Evolutionary conservation across 2,797 vertebrate genomes (phyloP), one percentile per base, ranked within the genome.

Genomic region (Siniperca obscura): DNA sequence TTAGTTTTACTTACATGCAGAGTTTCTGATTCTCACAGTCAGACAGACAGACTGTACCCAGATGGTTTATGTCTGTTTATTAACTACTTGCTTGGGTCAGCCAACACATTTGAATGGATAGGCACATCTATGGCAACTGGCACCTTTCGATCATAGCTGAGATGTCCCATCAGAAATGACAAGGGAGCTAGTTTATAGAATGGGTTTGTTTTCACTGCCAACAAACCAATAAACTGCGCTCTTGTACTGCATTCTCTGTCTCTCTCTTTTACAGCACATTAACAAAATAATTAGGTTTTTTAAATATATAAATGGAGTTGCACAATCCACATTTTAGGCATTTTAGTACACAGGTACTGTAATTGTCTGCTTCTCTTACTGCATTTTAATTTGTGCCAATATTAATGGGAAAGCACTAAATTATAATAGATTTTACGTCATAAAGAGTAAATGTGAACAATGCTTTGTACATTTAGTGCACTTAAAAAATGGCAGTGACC

Each of bases 31-130:
- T 38, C 76, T 56, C 19, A 48, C 12, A 57, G 55, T 40, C 16
- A 21, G 38, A 22, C 46, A 64, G 38, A 70, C 25, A 50, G n/a
- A 70, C 50, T 64, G 62, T 65, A 62, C 38, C 69, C 78, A 83
- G 81, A 87, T 86, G 81, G 81, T 73, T 74, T 67, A 78, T 89
- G 59, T 52, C 46, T 56, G 69, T 69, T 44, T 70, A 70, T 53
- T 38, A 38, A 46, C 68, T 69, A 78, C 36, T 76, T 62, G 34
- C 72, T 76, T 50, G 50, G 67, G 30, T 76, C 30, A 36, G 80
- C 69, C 66, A 80, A 69, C 78, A 67, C 65, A 82, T 82, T 84
- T 74, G 48, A 79, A 67, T 57, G 27, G 6, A 66, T 5, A 8
- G 25, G 30, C 25, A 59, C 74, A 81, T 75, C 13, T 27, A 36